Conservation (phyloP, 2,797 vertebrate species). For the Sciurus vulgaris region DNA sequence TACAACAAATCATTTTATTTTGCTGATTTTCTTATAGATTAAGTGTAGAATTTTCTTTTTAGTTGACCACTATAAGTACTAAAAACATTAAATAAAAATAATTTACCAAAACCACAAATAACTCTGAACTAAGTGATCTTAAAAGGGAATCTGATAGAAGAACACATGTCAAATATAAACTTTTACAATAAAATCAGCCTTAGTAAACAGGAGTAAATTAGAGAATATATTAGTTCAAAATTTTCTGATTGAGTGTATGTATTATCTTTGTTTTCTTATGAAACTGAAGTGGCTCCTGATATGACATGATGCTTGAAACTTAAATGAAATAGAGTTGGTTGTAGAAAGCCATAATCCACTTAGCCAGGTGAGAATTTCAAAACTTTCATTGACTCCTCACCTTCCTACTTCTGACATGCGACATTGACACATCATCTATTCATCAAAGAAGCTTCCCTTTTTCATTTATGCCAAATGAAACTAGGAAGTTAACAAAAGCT, state of each 20-base stretch:
- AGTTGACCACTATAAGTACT: background rate
- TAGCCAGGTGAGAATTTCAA: background rate
- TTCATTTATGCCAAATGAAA: constrained; percentile 18
- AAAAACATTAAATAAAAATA: background rate
- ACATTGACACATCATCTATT: background rate
- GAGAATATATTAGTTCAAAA: background rate
- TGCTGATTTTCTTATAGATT: background rate
- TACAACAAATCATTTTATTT: background rate
- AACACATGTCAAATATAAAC: background rate
- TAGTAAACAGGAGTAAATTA: background rate
- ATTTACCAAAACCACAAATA: background rate
- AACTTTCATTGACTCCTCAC: background rate
- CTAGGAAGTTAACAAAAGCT: constrained; percentile 25
- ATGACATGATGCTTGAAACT: background rate
- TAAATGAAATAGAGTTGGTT: background rate
- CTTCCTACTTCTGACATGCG: background rate
- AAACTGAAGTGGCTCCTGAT: background rate
- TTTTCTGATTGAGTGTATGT: background rate
- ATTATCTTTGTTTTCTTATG: background rate
- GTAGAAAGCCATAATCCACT: background rate
- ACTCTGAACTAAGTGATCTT: background rate
- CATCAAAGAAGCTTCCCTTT: background rate
- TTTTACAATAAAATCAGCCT: background rate
- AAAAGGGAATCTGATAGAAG: background rate
- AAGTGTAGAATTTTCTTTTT: background rate